Percentiles rank a stretch among this genome's conserved stretches.
phyloP scores from a whole-genome alignment of 2,888 invertebrate species.

The Troides aeacus region DNA sequence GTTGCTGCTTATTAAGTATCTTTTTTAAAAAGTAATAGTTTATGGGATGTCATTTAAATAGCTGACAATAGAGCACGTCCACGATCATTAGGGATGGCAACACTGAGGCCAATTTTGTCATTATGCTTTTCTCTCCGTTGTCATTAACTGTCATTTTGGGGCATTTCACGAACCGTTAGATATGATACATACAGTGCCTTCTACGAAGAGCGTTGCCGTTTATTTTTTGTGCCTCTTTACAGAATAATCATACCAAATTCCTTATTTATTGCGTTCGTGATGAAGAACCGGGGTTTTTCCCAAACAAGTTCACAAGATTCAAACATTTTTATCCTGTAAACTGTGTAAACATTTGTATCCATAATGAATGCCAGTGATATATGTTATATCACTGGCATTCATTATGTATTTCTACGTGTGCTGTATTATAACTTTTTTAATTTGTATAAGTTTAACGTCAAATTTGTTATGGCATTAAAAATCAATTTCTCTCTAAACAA shows the following conservation, averaged over 20 bases:
- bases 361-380: too few species aligned
- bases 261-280: neutral
- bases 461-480: too few species aligned
- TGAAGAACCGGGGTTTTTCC: too few species aligned
- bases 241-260: neutral
- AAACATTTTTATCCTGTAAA: too few species aligned
- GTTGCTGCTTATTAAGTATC: conserved; percentile 43
- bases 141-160: conserved; percentile 67
- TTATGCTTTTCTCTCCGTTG: conserved; percentile 51
- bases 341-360: too few species aligned
- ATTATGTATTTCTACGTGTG: too few species aligned
- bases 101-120: conserved; percentile 57
- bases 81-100: conserved; percentile 52
- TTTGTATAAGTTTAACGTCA: too few species aligned
- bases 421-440: too few species aligned
- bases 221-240: neutral
- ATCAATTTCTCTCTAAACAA: too few species aligned
- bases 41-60: conserved; percentile 41
- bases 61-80: conserved; percentile 53
- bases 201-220: conserved; percentile 40
- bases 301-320: too few species aligned
- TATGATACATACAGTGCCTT: conserved; percentile 36
- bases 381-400: too few species aligned
- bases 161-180: conserved; percentile 68
- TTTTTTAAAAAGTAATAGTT: conserved; percentile 39